Base-by-base conservation (phyloP, 2,888 invertebrate genomes). In the Drosophila cracens region DNA sequence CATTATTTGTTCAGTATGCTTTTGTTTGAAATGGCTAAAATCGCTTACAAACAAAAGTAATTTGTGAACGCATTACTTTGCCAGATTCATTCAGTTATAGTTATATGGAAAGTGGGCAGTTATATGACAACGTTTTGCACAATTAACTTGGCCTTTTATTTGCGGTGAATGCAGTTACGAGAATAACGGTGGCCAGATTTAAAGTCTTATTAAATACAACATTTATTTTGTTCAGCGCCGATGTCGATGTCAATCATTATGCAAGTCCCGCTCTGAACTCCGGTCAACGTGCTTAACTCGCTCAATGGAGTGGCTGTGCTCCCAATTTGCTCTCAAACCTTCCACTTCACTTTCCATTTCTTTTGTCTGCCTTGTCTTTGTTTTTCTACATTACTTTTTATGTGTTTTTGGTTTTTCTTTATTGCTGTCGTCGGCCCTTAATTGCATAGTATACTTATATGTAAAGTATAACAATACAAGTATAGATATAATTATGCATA, bases 221-320 rank as follows among this genome's bases (percentile, higher is more conserved):
- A 38, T 52, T 60, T 79, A 63, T 76, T 64, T 76, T 51, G 54
- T 33, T 43, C 63, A 27, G 43, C 31, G n/a, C 21, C 36, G 62
- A 40, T 62, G 51, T 31, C 70, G 69, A 74, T 89, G 89, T 79
- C 85, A 83, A 87, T 84, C 88, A 85, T 85, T 85, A 89, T 89
- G 85, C 85, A 85, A 85, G 89, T 82, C 71, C 34, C 51, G 31
- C 59, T 49, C 51, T 52, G 64, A 71, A 51, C 53, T 67, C 57
- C 82, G 89, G 82, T 89, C 84, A 84, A 88, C 65, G 83, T 65
- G 89, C 84, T 76, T 27, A n/a, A 38, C 27, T 56, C 38, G 38
- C 27, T 56, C 76, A 57, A 70, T 74, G 70, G 54, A 68, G 63
- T 52, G 65, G 59, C 27, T 61, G 73, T 27, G 65, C n/a, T 18